A percentile compares a stretch with the other conserved stretches of the same genome.
Evolutionary conservation across 2,888 invertebrate genomes (phyloP).

Genomic region (Hofmannophila pseudospretella): DNA sequence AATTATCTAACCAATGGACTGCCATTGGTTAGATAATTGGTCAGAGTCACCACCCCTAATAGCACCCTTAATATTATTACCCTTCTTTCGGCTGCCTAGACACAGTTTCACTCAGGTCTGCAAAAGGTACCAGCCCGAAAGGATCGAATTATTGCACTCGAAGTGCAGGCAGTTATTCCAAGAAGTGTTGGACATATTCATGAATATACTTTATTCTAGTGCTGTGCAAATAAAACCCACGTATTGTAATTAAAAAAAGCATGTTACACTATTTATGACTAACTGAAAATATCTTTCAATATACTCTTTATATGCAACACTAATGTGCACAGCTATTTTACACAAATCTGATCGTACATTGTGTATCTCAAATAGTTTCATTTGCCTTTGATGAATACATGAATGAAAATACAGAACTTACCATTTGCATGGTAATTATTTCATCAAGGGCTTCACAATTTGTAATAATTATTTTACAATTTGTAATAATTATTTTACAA

Average conservation of each 20-base stretch:
- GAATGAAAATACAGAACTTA: background rate
- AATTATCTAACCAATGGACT: too few relatives aligned
- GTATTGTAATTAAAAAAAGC: constrained; percentile 61
- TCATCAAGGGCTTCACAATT: background rate
- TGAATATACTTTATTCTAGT: too few relatives aligned
- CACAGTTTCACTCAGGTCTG: too few relatives aligned
- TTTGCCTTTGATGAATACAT: background rate
- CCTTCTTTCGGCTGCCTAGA: too few relatives aligned
- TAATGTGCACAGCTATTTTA: constrained; percentile 62
- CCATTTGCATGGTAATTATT: background rate
- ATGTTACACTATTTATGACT: constrained; percentile 66
- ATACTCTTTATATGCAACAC: constrained; percentile 44
- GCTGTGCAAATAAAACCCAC: constrained; percentile 56
- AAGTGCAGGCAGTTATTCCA: too few relatives aligned
- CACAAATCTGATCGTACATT: constrained; percentile 36
- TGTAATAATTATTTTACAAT: background rate
- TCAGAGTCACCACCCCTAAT: too few relatives aligned
- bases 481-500: background rate
- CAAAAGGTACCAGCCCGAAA: too few relatives aligned
- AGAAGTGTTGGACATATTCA: too few relatives aligned
- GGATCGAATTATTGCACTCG: too few relatives aligned
- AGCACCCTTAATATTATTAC: too few relatives aligned
- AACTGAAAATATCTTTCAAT: constrained; percentile 58
- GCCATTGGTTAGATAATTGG: too few relatives aligned
- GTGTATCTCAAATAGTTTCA: too few relatives aligned